Evolutionary conservation across 2,113 vertebrate species (phyloP), one percentile per base, ranked within the genome.

Genomic region (Hyperoodon ampullatus): DNA sequence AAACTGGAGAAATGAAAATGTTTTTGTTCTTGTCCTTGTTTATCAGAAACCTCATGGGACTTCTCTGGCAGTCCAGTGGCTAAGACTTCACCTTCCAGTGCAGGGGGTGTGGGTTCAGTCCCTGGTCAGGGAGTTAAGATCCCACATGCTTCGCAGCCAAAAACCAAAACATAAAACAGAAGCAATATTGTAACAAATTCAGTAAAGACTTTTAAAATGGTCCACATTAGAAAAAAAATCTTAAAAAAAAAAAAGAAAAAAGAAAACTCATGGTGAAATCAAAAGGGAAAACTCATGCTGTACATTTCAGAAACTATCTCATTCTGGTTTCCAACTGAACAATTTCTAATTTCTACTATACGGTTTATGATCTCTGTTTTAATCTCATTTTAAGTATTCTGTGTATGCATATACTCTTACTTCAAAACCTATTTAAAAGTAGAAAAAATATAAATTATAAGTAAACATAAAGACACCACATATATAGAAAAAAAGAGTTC

Each of bases 371-470:
- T 86, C 18, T 72, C 50, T 53, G 5, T 33, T 65, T 94, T 60
- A 66, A 90, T 75, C 70, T 71, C 26, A 94, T 58, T 90, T 82
- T 70, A 95, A 89, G 15, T 88, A 19, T 87, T 30, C 21, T 92
- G 18, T 47, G 0, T 21, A 68, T 82, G 7, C 63, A 77, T 77
- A 35, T 72, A 33, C 9, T 65, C 23, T 89, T 75, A 66, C 24
- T 39, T 94, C 14, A 90, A 61, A 58, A 74, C 21, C 68, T 21
- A 85, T 65, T 84, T 77, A 80, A 94, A 78, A 63, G 3, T 44
- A 70, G 4, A 35, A 35, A 14, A 95, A 78, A 82, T 93, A 68
- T 74, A 95, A 93, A 85, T 88, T 68, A 42, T 53, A 65, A 30
- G 0, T 81, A 83, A 44, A 72, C 58, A 63, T 55, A 88, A 84